Base-by-base conservation (phyloP, 1,140 invertebrate genomes). In the Camponotus vicinus region DNA sequence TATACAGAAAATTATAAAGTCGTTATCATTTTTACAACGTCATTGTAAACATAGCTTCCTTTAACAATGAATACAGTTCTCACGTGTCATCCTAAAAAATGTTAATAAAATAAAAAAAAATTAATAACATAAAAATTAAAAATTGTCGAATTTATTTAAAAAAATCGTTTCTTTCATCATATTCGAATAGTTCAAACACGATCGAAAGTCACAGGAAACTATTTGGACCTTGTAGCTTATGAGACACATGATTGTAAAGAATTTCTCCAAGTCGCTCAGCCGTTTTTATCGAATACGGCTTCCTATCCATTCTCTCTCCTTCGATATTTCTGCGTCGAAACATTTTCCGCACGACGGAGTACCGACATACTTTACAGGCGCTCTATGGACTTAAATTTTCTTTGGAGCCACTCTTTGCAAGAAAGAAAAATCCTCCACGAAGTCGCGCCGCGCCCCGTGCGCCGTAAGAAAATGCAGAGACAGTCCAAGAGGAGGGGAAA, bases 361-460 rank as follows among this genome's bases (percentile, higher is more conserved):
- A 83, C 79, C 79, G 69, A 83, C 79, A 83, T 83, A 83, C 79
- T 83, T 75, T 83, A 83, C 69, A 83, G 55, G 79, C 79, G 79
- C 79, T 83, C 79, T 83, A 83, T 83, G 40, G 79, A 83, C 79
- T 83, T 83, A 75, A 75, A 83, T 83, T 83, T 83, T 83, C 79
- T 83, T 83, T 83, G 55, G 79, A 75, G 40, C 55, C 57, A 57
- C 69, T 73, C 69, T 75, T 83, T 75, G 79, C 79, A 61, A 61
- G 79, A 83, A 75, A 83, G 79, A 83, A 83, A 83, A 83, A 83
- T 88, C 87, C 85, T 70, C 45, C 32, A 21, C 83, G 76, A 63
- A 66, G 63, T 77, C 70, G 49, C 52, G 77, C 32, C 61, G 70
- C 79, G 55, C 67, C 77, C 77, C 55, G 45, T 45, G 77, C 63